These are phyloP conservation scores for Phengaris alcon DNA, from an alignment of 2,888 invertebrate species.

Conservation along the genomic window DNA sequence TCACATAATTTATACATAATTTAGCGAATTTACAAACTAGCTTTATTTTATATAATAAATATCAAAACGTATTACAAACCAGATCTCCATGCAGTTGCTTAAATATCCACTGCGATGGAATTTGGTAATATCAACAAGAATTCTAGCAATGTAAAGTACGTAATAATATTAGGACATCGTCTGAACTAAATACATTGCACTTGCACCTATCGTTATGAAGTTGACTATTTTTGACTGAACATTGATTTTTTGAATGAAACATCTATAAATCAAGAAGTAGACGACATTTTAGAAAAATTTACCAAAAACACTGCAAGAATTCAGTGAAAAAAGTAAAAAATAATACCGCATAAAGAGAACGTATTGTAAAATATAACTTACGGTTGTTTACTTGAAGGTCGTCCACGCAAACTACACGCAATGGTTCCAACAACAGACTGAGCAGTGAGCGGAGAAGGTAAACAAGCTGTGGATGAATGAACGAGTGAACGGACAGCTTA, in stretches of 20 bases:
- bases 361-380: slow-evolving; percentile 20
- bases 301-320: neutral
- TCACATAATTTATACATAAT: slow-evolving; percentile 7
- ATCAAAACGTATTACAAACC: slow-evolving; percentile 18
- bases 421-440: slow-evolving; percentile 29
- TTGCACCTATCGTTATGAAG: neutral
- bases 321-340: neutral
- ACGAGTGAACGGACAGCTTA: slow-evolving; percentile 8
- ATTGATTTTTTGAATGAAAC: neutral
- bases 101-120: neutral
- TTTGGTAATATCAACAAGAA: slow-evolving; percentile 2
- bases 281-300: neutral
- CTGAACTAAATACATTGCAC: neutral
- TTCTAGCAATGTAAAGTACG: neutral
- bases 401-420: slow-evolving; percentile 29
- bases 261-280: neutral
- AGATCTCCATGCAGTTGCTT: neutral
- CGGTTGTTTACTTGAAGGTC: slow-evolving; percentile 22
- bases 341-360: slow-evolving; percentile 13
- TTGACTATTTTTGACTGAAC: neutral
- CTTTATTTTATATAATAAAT: slow-evolving; percentile 22
- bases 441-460: slow-evolving; percentile 31
- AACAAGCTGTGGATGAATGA: slow-evolving; percentile 30
- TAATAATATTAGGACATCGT: neutral
- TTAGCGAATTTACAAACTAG: slow-evolving; percentile 27